Conservation (phyloP, 2,888 invertebrate genomes). For the Lampropteryx suffumata region DNA sequence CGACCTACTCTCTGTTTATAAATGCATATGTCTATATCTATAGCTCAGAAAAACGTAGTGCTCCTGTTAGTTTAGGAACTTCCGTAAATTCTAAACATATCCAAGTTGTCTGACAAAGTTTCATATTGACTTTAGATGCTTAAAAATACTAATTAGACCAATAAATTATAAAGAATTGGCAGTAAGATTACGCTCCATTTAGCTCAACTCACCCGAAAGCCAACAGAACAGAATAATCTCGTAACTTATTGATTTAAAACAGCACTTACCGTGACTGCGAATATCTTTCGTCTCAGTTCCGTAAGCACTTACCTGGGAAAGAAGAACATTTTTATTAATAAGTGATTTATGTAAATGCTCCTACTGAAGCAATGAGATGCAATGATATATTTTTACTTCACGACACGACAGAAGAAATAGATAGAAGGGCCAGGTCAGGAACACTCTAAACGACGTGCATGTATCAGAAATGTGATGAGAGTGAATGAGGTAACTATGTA, state of each 20-base stretch:
- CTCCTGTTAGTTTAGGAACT: no score
- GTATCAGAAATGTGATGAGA: no score
- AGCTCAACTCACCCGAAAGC: slow-evolving; percentile 8
- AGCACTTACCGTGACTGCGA: slow-evolving; percentile 24
- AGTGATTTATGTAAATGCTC: slow-evolving; percentile 38
- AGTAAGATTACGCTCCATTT: slow-evolving; percentile 6
- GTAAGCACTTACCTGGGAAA: slow-evolving; percentile 37
- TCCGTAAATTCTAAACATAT: no score
- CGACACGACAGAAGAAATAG: slow-evolving; percentile 25
- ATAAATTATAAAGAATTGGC: slow-evolving; percentile 16
- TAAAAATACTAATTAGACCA: slow-evolving; percentile 1
- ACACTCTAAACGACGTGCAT: no score
- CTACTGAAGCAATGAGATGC: background rate
- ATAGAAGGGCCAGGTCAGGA: no score
- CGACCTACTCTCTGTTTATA: no score
- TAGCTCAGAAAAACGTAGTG: no score
- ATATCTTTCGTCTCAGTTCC: slow-evolving; percentile 9
- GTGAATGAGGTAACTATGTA: no score
- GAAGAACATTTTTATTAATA: slow-evolving; percentile 32
- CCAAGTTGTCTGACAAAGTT: no score
- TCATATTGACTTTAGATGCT: background rate
- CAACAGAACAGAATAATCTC: slow-evolving; percentile 16
- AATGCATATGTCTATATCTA: no score
- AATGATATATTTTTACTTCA: slow-evolving; percentile 16
- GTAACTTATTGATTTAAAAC: slow-evolving; percentile 26